phyloP scores from a whole-genome alignment of 2,888 invertebrate genomes.

The Anaspis maculata region DNA sequence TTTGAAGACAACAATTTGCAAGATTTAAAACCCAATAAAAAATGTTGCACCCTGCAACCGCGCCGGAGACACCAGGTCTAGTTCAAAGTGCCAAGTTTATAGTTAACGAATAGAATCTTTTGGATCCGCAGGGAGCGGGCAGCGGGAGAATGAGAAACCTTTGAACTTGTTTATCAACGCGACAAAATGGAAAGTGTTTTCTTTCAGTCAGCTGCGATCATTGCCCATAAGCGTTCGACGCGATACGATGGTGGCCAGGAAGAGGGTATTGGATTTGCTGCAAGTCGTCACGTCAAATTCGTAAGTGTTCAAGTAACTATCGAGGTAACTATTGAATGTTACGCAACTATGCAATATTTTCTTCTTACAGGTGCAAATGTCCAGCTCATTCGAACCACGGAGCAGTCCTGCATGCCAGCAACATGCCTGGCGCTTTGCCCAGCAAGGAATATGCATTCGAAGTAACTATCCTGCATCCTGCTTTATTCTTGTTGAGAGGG shows the following conservation, averaged over 20 bases:
- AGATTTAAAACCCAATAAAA: too few relatives aligned
- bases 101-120: too few relatives aligned
- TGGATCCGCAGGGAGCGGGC: too few relatives aligned
- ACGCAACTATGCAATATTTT: too few relatives aligned
- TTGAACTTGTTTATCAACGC: constrained; percentile 13
- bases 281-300: constrained; percentile 56
- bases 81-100: too few relatives aligned
- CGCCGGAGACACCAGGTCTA: too few relatives aligned
- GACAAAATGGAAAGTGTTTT: constrained; percentile 4
- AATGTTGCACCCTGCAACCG: too few relatives aligned
- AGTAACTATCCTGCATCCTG: constrained; percentile 40
- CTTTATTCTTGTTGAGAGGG: constrained; percentile 9
- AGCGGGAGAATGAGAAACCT: too few relatives aligned
- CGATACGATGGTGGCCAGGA: constrained; percentile 43
- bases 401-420: constrained; percentile 39
- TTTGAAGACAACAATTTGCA: not conserved
- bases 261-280: constrained; percentile 56
- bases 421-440: constrained; percentile 44
- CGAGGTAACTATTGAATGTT: too few relatives aligned
- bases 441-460: constrained; percentile 73
- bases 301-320: constrained; percentile 48
- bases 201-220: constrained; percentile 1
- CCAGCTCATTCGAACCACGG: constrained; percentile 62
- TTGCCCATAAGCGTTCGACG: not conserved
- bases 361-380: constrained; percentile 62